Conservation (phyloP, 1,140 invertebrate genomes). For the Rhynchophorus ferrugineus region DNA sequence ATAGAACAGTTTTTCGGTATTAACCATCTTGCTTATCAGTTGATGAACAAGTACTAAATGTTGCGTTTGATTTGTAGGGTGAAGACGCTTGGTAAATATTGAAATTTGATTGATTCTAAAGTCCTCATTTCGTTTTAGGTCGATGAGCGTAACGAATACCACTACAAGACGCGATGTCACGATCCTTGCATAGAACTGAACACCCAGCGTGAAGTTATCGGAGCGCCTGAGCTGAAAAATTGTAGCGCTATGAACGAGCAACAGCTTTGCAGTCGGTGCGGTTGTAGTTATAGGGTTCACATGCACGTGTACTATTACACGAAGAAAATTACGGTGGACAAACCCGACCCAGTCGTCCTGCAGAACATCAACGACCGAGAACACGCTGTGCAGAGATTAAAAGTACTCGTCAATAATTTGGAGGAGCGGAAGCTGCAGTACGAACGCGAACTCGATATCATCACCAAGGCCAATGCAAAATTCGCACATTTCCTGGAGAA, state of each 20-base stretch:
- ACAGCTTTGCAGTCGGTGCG: constrained; percentile 28
- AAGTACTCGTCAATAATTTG: constrained; percentile 18
- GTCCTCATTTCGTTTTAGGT: constrained; percentile 29
- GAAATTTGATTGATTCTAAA: no score
- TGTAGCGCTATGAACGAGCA: constrained; percentile 29
- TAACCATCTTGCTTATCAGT: no score
- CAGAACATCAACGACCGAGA: constrained; percentile 23
- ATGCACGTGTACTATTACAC: constrained; percentile 34
- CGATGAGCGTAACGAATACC: constrained; percentile 26
- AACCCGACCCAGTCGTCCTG: constrained; percentile 19
- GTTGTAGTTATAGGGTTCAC: constrained; percentile 26
- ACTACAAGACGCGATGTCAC: constrained; percentile 36
- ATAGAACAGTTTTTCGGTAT: no score
- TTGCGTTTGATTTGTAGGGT: no score
- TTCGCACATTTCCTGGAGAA: constrained; percentile 29
- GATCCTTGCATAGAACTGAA: constrained; percentile 31
- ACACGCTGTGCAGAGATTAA: constrained; percentile 12
- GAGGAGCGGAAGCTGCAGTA: constrained; percentile 17
- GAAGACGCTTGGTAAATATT: no score
- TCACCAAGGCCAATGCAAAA: constrained; percentile 27
- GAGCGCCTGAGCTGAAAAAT: constrained; percentile 24
- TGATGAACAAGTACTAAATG: no score
- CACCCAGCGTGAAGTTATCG: constrained; percentile 32
- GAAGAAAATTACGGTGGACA: constrained; percentile 20
- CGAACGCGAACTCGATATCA: constrained; percentile 23